Evolutionary conservation across 2,797 vertebrate genomes (phyloP), one percentile per base, ranked within the genome.

Genomic region (Pelodytes ibericus): DNA sequence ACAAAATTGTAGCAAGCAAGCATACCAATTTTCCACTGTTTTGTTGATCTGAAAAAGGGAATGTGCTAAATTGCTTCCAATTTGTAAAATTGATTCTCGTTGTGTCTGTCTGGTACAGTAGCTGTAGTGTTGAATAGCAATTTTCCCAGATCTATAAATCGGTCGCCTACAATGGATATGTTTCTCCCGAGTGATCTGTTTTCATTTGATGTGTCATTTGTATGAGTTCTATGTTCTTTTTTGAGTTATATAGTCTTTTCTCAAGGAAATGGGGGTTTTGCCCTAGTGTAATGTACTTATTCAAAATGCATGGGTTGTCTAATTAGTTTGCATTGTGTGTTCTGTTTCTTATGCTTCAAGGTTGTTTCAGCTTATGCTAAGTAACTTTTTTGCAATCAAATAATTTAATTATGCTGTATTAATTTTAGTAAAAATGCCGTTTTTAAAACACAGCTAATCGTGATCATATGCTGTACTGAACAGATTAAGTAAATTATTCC

Each of bases 1-100:
- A 22, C 33, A 2, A 36, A 9, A 15, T 60, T 22, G 20, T 47
- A 16, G 61, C 20, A 18, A 18, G 39, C 31, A 44, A 64, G 59
- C 61, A 22, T 16, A 20, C 29, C 39, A 11, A 20, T 59, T 58
- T 59, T 66, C 49, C 29, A 27, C 36, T 15, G 49, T 77, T 30
- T 18, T 47, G 31, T 77, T 66, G 64, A 77, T 71, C 47, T 65
- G 31, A 11, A 29, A 71, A n/a, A 44, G 33, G 33, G 22, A 22
- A 70, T 36, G 31, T 18, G 24, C 68, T 58, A 49, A 75, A 77
- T 77, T 77, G 62, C 65, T 29, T 61, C 70, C 68, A 71, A 29
- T 77, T 77, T 66, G 36, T 47, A 31, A 71, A 77, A 71, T 71
- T 65, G 75, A 72, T 77, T 77, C 69, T 60, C 30, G 66, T 77